phyloP scores from a whole-genome alignment of 2,797 vertebrate genomes.

The Myotis myotis region DNA sequence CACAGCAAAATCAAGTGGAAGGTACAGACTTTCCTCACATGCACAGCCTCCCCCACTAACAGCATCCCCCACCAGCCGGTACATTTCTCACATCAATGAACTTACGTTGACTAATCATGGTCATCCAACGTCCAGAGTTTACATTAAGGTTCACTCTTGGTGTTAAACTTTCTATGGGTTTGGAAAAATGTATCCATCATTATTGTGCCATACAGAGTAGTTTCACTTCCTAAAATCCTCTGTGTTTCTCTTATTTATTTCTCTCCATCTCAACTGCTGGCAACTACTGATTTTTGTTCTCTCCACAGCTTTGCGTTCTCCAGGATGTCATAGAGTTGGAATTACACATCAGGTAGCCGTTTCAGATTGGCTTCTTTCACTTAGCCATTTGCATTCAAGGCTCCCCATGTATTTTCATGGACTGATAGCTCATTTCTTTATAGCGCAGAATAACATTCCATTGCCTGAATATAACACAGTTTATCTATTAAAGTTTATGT shows the following conservation, averaged over 20 bases:
- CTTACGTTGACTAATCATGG: too few species aligned
- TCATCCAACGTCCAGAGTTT: neutral
- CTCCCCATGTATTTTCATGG: neutral
- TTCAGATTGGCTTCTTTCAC: neutral
- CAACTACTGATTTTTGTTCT: neutral
- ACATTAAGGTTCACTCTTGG: neutral
- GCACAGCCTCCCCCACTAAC: rapidly evolving
- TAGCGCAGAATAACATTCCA: neutral
- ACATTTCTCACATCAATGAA: too few species aligned
- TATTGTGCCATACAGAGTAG: rapidly evolving
- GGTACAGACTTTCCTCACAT: neutral
- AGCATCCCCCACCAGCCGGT: neutral
- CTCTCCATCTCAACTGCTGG: neutral
- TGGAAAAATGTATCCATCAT: neutral
- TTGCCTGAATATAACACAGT: neutral
- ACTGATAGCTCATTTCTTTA: neutral
- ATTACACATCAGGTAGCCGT: neutral
- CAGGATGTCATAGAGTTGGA: too few species aligned
- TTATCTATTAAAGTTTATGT: neutral
- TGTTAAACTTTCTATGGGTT: rapidly evolving
- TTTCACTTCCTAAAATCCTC: too few species aligned
- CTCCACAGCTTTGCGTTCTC: neutral
- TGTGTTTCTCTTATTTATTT: rapidly evolving
- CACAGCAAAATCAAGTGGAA: neutral
- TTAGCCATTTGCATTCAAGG: too few species aligned